Conservation (phyloP, 2,797 vertebrate species). For the Gallinago nigripennis region DNA sequence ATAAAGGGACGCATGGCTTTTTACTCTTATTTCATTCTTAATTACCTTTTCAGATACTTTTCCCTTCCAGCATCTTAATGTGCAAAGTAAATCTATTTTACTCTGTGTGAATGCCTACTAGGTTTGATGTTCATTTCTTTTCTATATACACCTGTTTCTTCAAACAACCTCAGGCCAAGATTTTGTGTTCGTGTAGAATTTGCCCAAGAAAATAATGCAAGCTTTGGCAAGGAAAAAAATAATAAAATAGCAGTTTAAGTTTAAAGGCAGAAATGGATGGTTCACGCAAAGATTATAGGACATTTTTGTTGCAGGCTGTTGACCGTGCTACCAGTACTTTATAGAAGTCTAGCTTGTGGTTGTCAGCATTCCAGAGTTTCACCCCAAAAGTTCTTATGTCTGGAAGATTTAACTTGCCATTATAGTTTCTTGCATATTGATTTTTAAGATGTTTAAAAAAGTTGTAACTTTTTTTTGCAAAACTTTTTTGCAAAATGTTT, state of each 20-base stretch:
- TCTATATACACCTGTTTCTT: not conserved
- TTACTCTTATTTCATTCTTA: not conserved
- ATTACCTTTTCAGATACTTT: not conserved
- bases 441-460: not conserved
- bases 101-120: not conserved
- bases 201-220: constrained; percentile 2
- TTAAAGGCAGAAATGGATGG: not conserved
- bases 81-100: not conserved
- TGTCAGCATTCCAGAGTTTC: constrained; percentile 49
- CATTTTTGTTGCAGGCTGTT: constrained; percentile 29
- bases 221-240: not conserved
- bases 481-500: not conserved
- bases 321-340: constrained; percentile 5
- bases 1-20: not conserved
- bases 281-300: not conserved
- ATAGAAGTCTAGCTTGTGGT: not conserved
- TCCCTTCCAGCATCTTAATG: not conserved
- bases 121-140: not conserved
- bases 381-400: constrained; percentile 9
- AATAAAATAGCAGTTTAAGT: not conserved
- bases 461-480: not conserved
- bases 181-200: constrained; percentile 6
- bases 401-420: not conserved
- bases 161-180: not conserved
- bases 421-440: not conserved